Conservation (phyloP, 2,888 invertebrate genomes). For the Thera britannica region DNA sequence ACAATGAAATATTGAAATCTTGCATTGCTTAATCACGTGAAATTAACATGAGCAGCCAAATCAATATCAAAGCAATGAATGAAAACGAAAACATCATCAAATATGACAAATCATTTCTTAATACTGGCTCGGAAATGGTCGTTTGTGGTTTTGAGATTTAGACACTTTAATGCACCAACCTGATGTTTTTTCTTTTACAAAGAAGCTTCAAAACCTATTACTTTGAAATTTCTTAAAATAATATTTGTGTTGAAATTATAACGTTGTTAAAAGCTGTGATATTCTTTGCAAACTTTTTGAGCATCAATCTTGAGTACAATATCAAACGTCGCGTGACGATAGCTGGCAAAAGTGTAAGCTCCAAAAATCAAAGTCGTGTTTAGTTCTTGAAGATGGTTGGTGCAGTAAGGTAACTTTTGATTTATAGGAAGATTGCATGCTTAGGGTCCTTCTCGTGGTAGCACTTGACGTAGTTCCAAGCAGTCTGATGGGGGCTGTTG, state of each 20-base stretch:
- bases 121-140: conserved; percentile 1
- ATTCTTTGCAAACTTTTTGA: neutral
- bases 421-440: conserved; percentile 74
- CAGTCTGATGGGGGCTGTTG: conserved; percentile 76
- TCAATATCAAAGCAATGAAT: neutral
- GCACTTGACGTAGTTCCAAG: conserved; percentile 83
- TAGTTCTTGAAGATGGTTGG: neutral
- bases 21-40: neutral
- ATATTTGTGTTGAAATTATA: neutral
- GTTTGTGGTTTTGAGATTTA: neutral
- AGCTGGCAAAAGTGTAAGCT: neutral
- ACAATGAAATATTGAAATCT: too few species aligned
- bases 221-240: neutral
- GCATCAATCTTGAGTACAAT: too few species aligned
- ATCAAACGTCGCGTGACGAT: too few species aligned
- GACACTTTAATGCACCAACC: neutral
- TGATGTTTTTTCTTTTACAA: neutral
- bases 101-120: neutral
- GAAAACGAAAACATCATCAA: neutral
- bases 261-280: neutral
- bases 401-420: neutral
- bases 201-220: neutral
- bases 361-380: neutral
- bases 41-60: neutral
- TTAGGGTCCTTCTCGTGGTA: conserved; percentile 83